Evolutionary conservation across 1,140 invertebrate species (phyloP), one percentile per base, ranked within the genome.

Genomic region (Drosophila sturtevanti): DNA sequence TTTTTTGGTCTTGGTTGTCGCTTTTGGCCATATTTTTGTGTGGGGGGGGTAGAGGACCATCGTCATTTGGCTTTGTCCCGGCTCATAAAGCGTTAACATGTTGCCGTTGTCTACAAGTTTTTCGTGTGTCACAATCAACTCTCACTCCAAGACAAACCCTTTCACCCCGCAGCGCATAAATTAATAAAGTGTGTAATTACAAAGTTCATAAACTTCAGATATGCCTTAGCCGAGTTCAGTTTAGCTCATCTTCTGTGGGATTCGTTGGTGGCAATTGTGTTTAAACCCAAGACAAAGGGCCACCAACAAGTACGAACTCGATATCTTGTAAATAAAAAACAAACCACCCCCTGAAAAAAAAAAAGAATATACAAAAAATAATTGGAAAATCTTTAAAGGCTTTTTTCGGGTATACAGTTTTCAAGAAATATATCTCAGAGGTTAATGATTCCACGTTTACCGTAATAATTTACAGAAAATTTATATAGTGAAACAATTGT

Each of bases 181-280:
- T 87, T 87, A 87, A 87, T 87, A 87, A 87, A 87, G 84, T 87
- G 84, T 89, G 82, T 87, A 87, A 87, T 87, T 87, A 89, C 82
- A 87, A 89, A 87, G 82, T 87, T 87, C 84, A 87, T 87, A 87
- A 87, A 87, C 82, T 87, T 89, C 65, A 78, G 82, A 65, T 66
- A 72, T 75, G 71, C 41, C 41, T 21, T 18, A 21, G 41, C 41
- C 41, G 21, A 48, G 41, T 48, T 48, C 41, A 11, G 41, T 48
- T 41, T 9, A 11, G 37, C 79, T 86, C 79, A 87, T 72, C 82
- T 79, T 75, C 59, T 11, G 21, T 21, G 18, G 9, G 41, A 44
- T 1, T 9, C 4, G 22, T 24, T 16, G 14, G n/a, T n/a, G 16
- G 41, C 14, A 6, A 9, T 44, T 14, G 14, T 12, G 18, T 16